Evolutionary conservation across 2,888 invertebrate species (phyloP).

Genomic region (Drosophila mayaguana): DNA sequence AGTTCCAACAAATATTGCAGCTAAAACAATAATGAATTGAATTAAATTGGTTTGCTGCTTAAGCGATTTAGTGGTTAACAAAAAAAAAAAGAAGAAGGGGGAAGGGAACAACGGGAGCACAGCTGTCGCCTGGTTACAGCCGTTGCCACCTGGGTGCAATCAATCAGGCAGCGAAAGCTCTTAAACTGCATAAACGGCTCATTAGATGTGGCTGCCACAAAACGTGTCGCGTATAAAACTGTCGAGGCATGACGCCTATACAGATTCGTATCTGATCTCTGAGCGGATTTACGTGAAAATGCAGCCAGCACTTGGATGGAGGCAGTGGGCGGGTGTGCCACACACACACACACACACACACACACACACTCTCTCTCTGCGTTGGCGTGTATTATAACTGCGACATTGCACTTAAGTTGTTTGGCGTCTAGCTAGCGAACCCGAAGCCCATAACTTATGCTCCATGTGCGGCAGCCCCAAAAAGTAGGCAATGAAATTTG

Average conservation of each 20-base stretch:
- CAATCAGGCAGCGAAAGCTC: conserved; percentile 45
- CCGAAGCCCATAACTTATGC: conserved; percentile 30
- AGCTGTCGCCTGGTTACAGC: conserved; percentile 23
- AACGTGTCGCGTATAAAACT: conserved; percentile 10
- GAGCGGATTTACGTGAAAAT: conserved; percentile 26
- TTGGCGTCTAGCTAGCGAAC: conserved; percentile 31
- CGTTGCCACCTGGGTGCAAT: conserved; percentile 49
- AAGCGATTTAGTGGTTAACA: conserved; percentile 30
- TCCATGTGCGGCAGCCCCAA: conserved; percentile 20
- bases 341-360: no score
- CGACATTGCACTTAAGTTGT: conserved; percentile 39
- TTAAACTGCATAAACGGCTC: conserved; percentile 51
- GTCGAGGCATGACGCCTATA: conserved; percentile 15
- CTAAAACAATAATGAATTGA: conserved; percentile 10
- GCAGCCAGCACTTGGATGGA: conserved; percentile 19
- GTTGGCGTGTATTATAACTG: conserved; percentile 19
- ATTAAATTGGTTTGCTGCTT: conserved; percentile 31
- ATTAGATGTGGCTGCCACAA: conserved; percentile 43
- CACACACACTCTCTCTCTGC: no score
- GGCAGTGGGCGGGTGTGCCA: not conserved
- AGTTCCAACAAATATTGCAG: not conserved
- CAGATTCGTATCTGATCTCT: conserved; percentile 15
- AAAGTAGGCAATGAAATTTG: conserved; percentile 67
- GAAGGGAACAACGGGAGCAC: not conserved
- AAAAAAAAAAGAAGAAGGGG: not conserved